These are phyloP conservation scores for Limnephilus auricula DNA, from an alignment of 2,888 invertebrate species.

Conservation along the genomic window DNA sequence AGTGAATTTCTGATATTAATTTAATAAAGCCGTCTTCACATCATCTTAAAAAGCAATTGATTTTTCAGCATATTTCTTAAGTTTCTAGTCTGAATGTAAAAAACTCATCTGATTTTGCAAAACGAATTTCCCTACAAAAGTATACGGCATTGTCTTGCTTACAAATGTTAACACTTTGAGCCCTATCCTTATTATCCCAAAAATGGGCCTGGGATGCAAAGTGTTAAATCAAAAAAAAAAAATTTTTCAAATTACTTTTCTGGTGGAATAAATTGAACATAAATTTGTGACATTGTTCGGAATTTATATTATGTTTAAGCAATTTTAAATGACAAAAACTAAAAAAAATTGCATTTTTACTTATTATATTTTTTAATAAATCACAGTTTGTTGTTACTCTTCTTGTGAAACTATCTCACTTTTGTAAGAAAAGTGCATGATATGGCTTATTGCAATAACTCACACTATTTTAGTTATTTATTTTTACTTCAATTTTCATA, in stretches of 20 bases:
- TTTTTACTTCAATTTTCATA: neutral
- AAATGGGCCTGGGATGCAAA: neutral
- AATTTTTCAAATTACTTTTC: neutral
- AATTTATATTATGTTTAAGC: neutral
- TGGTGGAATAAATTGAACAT: neutral
- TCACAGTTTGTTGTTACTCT: neutral
- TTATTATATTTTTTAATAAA: neutral
- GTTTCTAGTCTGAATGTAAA: neutral
- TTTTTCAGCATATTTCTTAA: neutral
- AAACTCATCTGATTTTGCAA: neutral
- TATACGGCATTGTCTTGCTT: neutral
- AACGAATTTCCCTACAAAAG: neutral
- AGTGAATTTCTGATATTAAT: neutral
- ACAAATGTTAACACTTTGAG: neutral
- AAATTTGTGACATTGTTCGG: neutral
- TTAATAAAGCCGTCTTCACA: neutral
- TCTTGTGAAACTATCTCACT: neutral
- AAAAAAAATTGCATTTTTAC: neutral
- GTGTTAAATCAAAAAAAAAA: neutral
- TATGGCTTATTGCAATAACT: neutral
- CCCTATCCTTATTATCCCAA: neutral
- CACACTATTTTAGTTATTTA: neutral
- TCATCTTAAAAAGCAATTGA: neutral
- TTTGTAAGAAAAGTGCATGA: neutral
- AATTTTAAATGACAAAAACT: neutral